Evolutionary conservation across 2,888 invertebrate species (phyloP), one percentile per base, ranked within the genome.

Genomic region (Ryuthela nishihirai): DNA sequence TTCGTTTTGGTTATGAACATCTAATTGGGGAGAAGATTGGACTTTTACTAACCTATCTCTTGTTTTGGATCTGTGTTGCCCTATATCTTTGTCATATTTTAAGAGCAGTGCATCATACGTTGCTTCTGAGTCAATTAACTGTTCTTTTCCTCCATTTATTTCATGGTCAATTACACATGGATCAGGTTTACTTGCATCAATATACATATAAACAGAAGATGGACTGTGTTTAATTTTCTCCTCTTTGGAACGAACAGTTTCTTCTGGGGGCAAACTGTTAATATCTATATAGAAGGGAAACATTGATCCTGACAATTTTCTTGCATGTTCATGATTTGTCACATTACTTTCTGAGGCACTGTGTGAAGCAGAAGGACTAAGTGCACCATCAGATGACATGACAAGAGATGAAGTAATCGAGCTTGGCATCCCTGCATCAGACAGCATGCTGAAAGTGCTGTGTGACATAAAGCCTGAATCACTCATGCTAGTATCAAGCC

Each of bases 401-500:
- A 55, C 53, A 6, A 60, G 24, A 20, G 63, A 60, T 15, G 59
- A 63, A 9, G 58, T 41, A 15, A 60, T 32, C 3, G 62, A 59
- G 34, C 39, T 44, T 6, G 54, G 39, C 21, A 49, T 43, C 10
- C 48, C 59, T 2, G 63, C 44, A 17, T 63, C 63, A 17, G 62
- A 62, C 12, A 59, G 24, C 9, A 60, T 23, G 21, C 62, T 62
- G 17, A 52, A 55, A 20, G 54, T 61, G 23, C 62, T 62, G 29
- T 62, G 56, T 2, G 63, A 60, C 53, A 63, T 52, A 44, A 63
- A 63, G 6, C 63, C 63, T 24, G 63, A 63, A 39, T 63, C 63
- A 38, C 42, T 60, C 59, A 63, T 59, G 17, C 58, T 62, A 23
- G 58, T 54, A 54, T 62, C 62, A 20, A 45, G n/a, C n/a, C 54